phyloP scores from a whole-genome alignment of 2,113 vertebrate genomes.

The Crotalus tigris region DNA sequence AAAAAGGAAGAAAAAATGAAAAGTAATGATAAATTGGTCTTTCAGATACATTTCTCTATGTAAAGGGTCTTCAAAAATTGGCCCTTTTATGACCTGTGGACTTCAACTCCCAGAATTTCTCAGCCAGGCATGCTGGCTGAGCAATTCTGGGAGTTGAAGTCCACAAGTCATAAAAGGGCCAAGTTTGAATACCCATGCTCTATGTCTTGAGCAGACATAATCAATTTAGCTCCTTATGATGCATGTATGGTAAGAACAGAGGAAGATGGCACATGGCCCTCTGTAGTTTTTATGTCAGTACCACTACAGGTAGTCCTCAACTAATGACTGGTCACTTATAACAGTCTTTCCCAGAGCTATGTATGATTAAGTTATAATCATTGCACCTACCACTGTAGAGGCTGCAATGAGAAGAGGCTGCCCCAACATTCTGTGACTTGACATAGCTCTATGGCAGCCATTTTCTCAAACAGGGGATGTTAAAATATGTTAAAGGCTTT shows the following conservation, averaged over 20 bases:
- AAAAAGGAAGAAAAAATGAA: constrained; percentile 32
- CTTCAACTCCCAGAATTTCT: too few relatives aligned
- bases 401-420: neutral
- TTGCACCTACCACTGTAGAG: neutral
- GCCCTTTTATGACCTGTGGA: too few relatives aligned
- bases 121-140: too few relatives aligned
- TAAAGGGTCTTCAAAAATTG: neutral
- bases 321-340: neutral
- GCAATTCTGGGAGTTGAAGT: too few relatives aligned
- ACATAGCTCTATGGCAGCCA: neutral
- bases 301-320: neutral
- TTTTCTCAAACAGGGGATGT: neutral
- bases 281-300: neutral
- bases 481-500: neutral
- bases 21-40: neutral
- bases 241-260: neutral
- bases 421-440: neutral
- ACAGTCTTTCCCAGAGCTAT: neutral
- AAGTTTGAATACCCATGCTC: too few relatives aligned
- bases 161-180: too few relatives aligned
- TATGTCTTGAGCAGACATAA: neutral
- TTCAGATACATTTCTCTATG: neutral
- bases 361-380: neutral
- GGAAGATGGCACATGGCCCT: neutral
- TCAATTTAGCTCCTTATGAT: neutral